Evolutionary conservation across 2,888 invertebrate genomes (phyloP).

Genomic region (Caenorhabditis becei): DNA sequence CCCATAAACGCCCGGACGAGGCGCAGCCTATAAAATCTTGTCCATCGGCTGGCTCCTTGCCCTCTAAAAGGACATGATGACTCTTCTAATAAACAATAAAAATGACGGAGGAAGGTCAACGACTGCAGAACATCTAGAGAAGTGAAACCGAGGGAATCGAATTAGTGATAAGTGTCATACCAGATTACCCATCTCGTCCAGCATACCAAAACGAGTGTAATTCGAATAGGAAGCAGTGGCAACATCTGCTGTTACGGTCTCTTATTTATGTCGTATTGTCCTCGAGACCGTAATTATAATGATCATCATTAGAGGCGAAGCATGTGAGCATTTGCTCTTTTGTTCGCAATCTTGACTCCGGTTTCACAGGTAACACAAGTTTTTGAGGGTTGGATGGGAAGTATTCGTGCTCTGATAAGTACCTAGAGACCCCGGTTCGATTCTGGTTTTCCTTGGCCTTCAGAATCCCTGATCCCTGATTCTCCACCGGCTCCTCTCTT

Average conservation of each 20-base stretch:
- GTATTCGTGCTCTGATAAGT: too few species aligned
- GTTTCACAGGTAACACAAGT: too few species aligned
- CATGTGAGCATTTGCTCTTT: slow-evolving; percentile 9
- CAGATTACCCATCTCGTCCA: slow-evolving; percentile 23
- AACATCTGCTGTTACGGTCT: slow-evolving; percentile 46
- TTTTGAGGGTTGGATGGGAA: too few species aligned
- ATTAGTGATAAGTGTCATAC: slow-evolving; percentile 27
- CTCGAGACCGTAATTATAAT: slow-evolving; percentile 9
- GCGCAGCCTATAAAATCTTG: slow-evolving; percentile 3
- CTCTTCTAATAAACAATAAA: slow-evolving; percentile 49
- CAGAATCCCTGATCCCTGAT: background rate
- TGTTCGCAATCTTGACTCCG: background rate
- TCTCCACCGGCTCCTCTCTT: background rate
- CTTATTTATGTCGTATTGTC: slow-evolving; percentile 57
- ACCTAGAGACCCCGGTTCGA: too few species aligned
- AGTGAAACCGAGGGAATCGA: slow-evolving; percentile 7
- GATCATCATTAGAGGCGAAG: slow-evolving; percentile 10
- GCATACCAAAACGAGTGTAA: slow-evolving; percentile 26
- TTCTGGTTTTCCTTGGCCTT: background rate
- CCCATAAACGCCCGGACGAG: too few species aligned
- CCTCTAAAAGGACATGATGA: slow-evolving; percentile 38
- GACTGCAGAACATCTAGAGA: slow-evolving; percentile 1
- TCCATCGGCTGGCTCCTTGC: slow-evolving; percentile 28
- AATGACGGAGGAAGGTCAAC: slow-evolving; percentile 51
- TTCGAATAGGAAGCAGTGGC: slow-evolving; percentile 47